Percentiles rank a stretch among this genome's conserved stretches.
Conservation (phyloP, 2,888 invertebrate species). For the Gnatocerus cornutus region DNA sequence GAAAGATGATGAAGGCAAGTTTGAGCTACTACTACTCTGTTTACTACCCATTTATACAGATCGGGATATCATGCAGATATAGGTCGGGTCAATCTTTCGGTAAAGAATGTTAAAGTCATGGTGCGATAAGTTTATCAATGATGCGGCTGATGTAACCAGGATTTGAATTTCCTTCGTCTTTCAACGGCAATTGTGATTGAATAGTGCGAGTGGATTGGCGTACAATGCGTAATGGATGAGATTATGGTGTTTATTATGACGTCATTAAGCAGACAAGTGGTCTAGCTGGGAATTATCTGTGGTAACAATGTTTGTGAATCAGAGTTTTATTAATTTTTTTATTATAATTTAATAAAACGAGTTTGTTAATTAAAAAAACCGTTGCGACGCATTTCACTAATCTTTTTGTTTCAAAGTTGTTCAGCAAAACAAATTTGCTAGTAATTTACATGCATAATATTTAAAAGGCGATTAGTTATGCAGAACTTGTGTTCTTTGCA, state of each 20-base stretch:
- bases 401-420: no score
- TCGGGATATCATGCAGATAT: conserved; percentile 1
- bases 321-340: no score
- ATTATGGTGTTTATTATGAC: conserved; percentile 19
- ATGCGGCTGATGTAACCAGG: conserved; percentile 23
- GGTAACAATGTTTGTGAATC: no score
- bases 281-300: background rate
- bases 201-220: background rate
- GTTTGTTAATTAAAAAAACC: no score
- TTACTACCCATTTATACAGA: conserved; percentile 18
- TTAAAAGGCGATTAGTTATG: no score
- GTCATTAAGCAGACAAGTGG: background rate
- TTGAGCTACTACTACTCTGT: conserved; percentile 16
- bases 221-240: conserved; percentile 19
- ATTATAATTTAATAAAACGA: no score
- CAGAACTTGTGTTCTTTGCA: no score
- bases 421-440: no score
- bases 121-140: background rate
- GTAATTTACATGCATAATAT: no score
- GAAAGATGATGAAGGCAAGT: conserved; percentile 8
- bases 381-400: no score
- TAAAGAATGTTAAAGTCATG: conserved; percentile 32
- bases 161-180: conserved; percentile 21
- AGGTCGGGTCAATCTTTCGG: conserved; percentile 34
- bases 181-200: conserved; percentile 6